Conservation (phyloP, 2,113 vertebrate species). For the Fulica atra region DNA sequence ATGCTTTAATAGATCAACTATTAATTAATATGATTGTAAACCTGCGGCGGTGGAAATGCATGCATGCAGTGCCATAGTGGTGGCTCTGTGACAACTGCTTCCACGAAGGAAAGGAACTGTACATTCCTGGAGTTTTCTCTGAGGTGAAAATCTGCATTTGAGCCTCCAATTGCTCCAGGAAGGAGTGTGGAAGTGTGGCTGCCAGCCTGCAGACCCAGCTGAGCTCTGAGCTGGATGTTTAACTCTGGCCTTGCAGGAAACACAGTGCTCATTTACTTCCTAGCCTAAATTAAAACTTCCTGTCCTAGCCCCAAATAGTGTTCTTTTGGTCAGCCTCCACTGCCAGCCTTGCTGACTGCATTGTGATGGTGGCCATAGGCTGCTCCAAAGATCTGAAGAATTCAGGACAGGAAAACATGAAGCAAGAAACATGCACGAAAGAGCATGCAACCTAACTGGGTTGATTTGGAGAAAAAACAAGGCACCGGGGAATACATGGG, state of each 20-base stretch:
- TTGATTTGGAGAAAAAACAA: background rate
- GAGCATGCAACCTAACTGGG: background rate
- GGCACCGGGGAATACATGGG: fast-evolving
- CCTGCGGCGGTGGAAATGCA: background rate
- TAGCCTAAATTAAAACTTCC: conserved; percentile 31
- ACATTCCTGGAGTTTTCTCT: background rate
- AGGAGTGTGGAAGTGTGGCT: background rate
- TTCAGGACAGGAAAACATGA: background rate
- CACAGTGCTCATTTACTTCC: background rate
- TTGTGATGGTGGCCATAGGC: background rate
- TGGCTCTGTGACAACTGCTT: background rate
- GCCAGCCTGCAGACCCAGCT: background rate
- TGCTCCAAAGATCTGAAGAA: background rate
- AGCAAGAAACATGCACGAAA: background rate
- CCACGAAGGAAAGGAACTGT: background rate
- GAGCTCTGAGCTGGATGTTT: background rate
- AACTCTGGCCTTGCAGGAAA: conserved; percentile 16
- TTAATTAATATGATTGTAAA: background rate
- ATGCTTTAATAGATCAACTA: conserved; percentile 11
- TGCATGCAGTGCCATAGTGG: background rate
- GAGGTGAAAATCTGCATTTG: background rate
- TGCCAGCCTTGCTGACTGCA: background rate
- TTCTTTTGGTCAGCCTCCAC: background rate
- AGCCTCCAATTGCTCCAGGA: background rate
- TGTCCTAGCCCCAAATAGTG: background rate